Conservation (phyloP, 2,888 invertebrate genomes). For the Orthonevra nobilis region DNA sequence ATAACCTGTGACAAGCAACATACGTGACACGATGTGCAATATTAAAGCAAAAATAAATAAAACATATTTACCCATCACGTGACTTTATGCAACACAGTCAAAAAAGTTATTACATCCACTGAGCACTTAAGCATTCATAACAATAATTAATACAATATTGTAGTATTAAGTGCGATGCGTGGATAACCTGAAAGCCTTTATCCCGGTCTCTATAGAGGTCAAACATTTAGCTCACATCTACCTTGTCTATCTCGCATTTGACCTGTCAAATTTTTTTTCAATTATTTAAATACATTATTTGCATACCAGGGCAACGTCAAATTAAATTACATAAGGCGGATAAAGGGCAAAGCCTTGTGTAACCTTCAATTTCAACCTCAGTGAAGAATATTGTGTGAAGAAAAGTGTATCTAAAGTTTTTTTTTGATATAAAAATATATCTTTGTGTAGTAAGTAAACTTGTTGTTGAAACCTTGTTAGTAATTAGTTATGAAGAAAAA, state of each 20-base stretch:
- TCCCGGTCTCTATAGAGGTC: conserved; percentile 11
- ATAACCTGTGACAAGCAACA: background rate
- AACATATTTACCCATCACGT: conserved; percentile 33
- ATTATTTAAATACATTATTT: too few relatives aligned
- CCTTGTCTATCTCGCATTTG: background rate
- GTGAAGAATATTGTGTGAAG: too few relatives aligned
- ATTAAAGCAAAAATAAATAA: conserved; percentile 4
- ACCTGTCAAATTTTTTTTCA: too few relatives aligned
- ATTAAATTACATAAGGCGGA: too few relatives aligned
- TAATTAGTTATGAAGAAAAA: too few relatives aligned
- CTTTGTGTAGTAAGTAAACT: too few relatives aligned
- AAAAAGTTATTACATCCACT: conserved; percentile 36
- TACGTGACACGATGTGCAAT: conserved; percentile 18
- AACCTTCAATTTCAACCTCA: too few relatives aligned
- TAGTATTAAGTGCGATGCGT: background rate
- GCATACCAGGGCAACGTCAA: too few relatives aligned
- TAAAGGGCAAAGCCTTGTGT: too few relatives aligned
- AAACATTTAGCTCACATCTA: conserved; percentile 11
- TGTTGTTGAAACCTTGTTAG: too few relatives aligned
- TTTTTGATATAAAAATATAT: too few relatives aligned
- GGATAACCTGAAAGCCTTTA: conserved; percentile 25
- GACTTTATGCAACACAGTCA: conserved; percentile 41
- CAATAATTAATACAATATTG: conserved; percentile 50
- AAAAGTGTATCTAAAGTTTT: too few relatives aligned
- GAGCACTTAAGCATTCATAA: conserved; percentile 56